These are phyloP conservation scores for Ostrea edulis DNA, from an alignment of 1,140 invertebrate genomes.

Conservation along the genomic window DNA sequence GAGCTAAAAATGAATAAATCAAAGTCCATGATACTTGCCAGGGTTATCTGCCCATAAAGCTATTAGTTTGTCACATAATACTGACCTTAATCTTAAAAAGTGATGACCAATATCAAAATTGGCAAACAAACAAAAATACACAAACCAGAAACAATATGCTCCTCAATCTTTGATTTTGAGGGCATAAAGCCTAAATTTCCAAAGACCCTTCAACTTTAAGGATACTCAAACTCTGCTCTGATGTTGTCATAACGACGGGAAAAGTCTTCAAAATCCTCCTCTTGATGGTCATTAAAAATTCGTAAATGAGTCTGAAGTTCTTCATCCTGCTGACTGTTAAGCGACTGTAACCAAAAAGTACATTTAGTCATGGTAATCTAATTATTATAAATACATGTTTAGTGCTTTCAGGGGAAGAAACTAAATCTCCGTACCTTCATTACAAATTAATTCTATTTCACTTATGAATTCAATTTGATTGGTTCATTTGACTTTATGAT, in stretches of 20 bases:
- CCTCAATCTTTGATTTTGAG: too few species aligned
- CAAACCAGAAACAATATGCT: too few species aligned
- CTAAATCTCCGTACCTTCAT: background rate
- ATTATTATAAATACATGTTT: background rate
- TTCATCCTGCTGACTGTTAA: constrained; percentile 82
- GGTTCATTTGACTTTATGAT: background rate
- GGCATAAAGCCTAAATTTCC: too few species aligned
- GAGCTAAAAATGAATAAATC: too few species aligned
- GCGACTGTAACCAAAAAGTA: constrained; percentile 64
- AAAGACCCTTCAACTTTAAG: constrained; percentile 64
- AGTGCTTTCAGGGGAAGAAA: background rate
- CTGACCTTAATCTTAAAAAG: too few species aligned
- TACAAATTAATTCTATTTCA: background rate
- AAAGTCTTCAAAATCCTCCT: constrained; percentile 96
- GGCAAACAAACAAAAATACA: too few species aligned
- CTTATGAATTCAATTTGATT: background rate
- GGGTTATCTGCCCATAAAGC: too few species aligned
- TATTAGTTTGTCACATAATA: too few species aligned
- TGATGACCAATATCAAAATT: too few species aligned
- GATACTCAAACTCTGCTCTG: constrained; percentile 91
- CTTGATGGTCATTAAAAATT: constrained; percentile 92
- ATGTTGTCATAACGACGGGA: constrained; percentile 95
- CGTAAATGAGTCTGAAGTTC: constrained; percentile 89
- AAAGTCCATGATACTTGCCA: too few species aligned
- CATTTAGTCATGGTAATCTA: background rate